phyloP scores from a whole-genome alignment of 2,888 invertebrate genomes.

The Ormyrus pomaceus region DNA sequence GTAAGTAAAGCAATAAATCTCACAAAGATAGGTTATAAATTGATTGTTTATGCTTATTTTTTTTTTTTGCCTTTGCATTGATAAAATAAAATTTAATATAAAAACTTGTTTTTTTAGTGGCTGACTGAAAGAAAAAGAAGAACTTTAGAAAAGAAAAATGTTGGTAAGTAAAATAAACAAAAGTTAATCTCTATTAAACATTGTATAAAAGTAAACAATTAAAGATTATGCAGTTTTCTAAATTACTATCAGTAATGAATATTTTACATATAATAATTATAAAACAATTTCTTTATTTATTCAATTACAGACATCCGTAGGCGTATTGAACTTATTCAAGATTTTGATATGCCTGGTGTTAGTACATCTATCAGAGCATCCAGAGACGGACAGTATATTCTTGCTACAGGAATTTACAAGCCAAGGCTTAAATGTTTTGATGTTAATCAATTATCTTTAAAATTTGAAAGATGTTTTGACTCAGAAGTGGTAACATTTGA shows the following conservation, averaged over 20 bases:
- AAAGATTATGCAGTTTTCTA: not conserved
- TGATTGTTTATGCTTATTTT: slow-evolving; percentile 21
- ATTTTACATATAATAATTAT: slow-evolving; percentile 22
- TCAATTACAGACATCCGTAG: slow-evolving; percentile 84
- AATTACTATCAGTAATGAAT: not conserved
- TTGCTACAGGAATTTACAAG: slow-evolving; percentile 96
- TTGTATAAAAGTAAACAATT: not conserved
- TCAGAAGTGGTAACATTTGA: slow-evolving; percentile 96
- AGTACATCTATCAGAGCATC: slow-evolving; percentile 91
- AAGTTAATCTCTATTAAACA: not conserved
- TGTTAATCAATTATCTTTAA: slow-evolving; percentile 95
- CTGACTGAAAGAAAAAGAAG: slow-evolving; percentile 89
- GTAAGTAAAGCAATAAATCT: slow-evolving; percentile 79
- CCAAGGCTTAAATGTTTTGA: slow-evolving; percentile 97
- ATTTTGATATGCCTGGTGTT: slow-evolving; percentile 99
- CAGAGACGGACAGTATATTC: slow-evolving; percentile 93
- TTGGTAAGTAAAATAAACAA: slow-evolving; percentile 76
- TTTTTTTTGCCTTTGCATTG: slow-evolving; percentile 1
- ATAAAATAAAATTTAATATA: slow-evolving; percentile 33
- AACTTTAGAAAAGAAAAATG: slow-evolving; percentile 89
- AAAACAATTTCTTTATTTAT: slow-evolving; percentile 29
- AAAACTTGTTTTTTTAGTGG: slow-evolving; percentile 81
- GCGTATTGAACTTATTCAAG: slow-evolving; percentile 97
- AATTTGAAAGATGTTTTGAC: slow-evolving; percentile 98
- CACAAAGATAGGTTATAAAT: slow-evolving; percentile 37